These are phyloP conservation scores for Scolopax mira DNA, from an alignment of 2,113 vertebrate species.

Conservation along the genomic window DNA sequence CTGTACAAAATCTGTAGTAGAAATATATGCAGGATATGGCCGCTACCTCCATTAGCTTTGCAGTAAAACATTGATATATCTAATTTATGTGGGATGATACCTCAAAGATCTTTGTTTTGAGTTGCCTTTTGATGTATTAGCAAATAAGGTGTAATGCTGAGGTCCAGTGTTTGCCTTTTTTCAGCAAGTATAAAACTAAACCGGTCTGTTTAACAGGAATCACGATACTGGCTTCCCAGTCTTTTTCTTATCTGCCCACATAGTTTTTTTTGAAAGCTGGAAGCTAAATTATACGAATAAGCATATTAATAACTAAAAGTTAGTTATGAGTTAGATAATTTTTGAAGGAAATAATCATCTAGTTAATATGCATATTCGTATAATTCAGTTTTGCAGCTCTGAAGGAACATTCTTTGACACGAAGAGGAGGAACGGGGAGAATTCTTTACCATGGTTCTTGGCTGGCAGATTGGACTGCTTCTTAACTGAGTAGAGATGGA, in stretches of 20 bases:
- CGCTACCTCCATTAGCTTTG: background rate
- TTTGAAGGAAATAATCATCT: background rate
- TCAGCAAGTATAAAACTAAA: background rate
- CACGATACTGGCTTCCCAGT: background rate
- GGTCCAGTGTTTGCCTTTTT: background rate
- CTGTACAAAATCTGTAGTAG: background rate
- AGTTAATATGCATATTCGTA: constrained; percentile 68
- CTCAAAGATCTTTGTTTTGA: background rate
- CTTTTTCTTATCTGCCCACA: background rate
- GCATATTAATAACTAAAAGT: constrained; percentile 52
- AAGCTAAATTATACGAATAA: constrained; percentile 67
- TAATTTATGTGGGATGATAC: background rate
- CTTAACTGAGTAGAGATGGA: constrained; percentile 45
- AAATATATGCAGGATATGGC: background rate
- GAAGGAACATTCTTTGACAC: constrained; percentile 1
- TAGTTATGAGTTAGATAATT: background rate
- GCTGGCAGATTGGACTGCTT: constrained; percentile 45
- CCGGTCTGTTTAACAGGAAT: background rate
- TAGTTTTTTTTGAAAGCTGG: constrained; percentile 12
- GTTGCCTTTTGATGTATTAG: background rate
- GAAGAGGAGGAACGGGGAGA: constrained; percentile 36
- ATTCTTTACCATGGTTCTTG: constrained; percentile 51
- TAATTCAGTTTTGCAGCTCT: constrained; percentile 65
- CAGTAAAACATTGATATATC: background rate
- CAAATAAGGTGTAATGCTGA: background rate